Evolutionary conservation across 37 sponge, comb jelly and placozoan species (phyloP).

Genomic region (Chondrosia reniformis): DNA sequence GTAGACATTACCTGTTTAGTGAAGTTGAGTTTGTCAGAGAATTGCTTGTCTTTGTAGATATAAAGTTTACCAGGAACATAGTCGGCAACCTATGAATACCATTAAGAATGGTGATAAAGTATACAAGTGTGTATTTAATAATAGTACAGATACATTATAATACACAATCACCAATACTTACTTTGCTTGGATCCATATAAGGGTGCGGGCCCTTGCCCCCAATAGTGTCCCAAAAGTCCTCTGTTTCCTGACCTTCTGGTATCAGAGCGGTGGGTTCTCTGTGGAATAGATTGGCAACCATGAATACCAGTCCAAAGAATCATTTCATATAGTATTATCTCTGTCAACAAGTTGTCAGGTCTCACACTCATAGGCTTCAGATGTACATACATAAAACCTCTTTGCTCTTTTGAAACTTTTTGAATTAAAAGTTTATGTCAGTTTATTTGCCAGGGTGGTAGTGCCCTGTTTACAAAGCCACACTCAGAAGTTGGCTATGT

Average conservation of each 20-base stretch:
- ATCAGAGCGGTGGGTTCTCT: constrained; percentile 10
- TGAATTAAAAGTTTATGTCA: no score
- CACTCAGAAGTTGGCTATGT: no score
- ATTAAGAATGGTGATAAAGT: neutral
- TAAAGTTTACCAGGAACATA: constrained; percentile 4
- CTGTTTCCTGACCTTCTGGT: constrained; percentile 54
- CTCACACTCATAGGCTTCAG: no score
- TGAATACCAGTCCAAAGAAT: no score
- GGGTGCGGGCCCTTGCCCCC: constrained; percentile 37
- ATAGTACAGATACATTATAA: neutral
- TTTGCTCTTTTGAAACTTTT: no score
- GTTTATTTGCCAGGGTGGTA: no score
- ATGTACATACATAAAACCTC: no score
- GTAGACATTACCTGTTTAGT: constrained; percentile 16
- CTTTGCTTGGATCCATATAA: constrained; percentile 22
- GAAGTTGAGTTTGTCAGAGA: constrained; percentile 11
- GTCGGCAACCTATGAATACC: constrained; percentile 1
- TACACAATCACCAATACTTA: neutral
- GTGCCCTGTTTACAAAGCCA: no score
- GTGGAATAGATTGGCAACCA: no score
- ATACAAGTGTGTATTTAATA: neutral
- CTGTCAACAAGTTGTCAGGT: no score
- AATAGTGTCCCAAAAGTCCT: constrained; percentile 46
- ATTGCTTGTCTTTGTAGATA: neutral
- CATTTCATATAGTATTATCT: no score